Base-by-base conservation (phyloP, 2,797 vertebrate genomes). In the Gymnodraco acuticeps region DNA sequence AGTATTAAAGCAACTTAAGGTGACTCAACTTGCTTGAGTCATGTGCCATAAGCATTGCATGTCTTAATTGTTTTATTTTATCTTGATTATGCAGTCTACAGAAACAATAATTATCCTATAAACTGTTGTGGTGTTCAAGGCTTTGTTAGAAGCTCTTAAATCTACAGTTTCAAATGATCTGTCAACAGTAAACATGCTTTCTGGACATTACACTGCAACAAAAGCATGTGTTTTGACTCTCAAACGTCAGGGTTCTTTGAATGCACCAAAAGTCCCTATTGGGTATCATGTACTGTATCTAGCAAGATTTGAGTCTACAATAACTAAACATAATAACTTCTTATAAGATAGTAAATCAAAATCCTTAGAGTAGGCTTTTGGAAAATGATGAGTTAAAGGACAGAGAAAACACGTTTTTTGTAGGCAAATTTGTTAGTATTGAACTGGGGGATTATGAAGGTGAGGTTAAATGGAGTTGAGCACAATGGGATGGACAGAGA, bases 11-110 rank as follows among this genome's bases (percentile, higher is more conserved):
- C 45, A 43, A 31, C 43, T 38, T 52, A 0, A 43, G 45, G 55
- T 19, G 13, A 46, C 31, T 13, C 33, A 64, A 48, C 52, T n/a
- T 54, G 27, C 14, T 47, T 53, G 27, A 64, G 61, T 77, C n/a
- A 51, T 52, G 47, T 23, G 47, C 10, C 16, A n/a, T 43, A 13
- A 47, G 42, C 46, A 58, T 52, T 27, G 41, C 3, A 1, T 41
- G 55, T 42, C 42, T 65, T 70, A 20, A 59, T 59, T 64, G 42
- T 53, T 65, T 70, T 60, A 64, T 54, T 33, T 46, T 60, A 46
- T 58, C 45, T 16, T 50, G 38, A 11, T 45, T 51, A 50, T 55
- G 45, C 11, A 43, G 33, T 10, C 56, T 17, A 70, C 20, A 59
- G 9, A 23, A n/a, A 45, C 0, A 5, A 51, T 59, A 13, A 19